A percentile compares a stretch with the other conserved stretches of the same genome.
Evolutionary conservation across 1,140 invertebrate species (phyloP).

Genomic region (Leucophenga varia): DNA sequence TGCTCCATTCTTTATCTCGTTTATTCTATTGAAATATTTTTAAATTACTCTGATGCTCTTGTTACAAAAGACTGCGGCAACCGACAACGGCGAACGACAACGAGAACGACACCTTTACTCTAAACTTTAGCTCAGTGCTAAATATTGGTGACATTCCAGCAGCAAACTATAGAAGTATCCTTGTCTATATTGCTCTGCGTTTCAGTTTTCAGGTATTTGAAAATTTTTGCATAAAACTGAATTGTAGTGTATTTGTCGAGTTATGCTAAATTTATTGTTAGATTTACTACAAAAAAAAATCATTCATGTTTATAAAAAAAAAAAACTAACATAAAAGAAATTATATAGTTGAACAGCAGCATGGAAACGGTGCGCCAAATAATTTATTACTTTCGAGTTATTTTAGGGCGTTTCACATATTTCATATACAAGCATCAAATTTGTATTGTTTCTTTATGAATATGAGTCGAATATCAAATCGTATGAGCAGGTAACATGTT

Average conservation of each 20-base stretch:
- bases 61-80: too few species aligned
- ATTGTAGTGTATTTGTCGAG: conserved; percentile 5
- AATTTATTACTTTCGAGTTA: conserved; percentile 43
- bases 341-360: background rate
- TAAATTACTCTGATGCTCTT: conserved; percentile 42
- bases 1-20: conserved; percentile 18
- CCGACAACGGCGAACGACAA: conserved; percentile 10
- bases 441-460: too few species aligned
- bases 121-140: too few species aligned
- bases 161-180: conserved; percentile 30
- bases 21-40: conserved; percentile 52
- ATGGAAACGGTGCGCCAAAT: conserved; percentile 12
- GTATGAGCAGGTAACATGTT: too few species aligned
- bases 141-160: too few species aligned
- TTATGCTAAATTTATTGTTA: conserved; percentile 26
- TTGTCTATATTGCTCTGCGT: too few species aligned
- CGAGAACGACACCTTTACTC: too few species aligned
- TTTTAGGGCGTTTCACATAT: conserved; percentile 35
- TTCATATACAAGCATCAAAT: conserved; percentile 13
- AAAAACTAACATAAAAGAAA: too few species aligned
- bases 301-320: too few species aligned
- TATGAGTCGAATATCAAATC: too few species aligned
- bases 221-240: conserved; percentile 26
- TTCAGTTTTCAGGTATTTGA: conserved; percentile 42
- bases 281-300: too few species aligned